Percentiles rank a stretch among this genome's conserved stretches.
phyloP scores from a whole-genome alignment of 2,888 invertebrate species.

The Ypsolopha scabrella region DNA sequence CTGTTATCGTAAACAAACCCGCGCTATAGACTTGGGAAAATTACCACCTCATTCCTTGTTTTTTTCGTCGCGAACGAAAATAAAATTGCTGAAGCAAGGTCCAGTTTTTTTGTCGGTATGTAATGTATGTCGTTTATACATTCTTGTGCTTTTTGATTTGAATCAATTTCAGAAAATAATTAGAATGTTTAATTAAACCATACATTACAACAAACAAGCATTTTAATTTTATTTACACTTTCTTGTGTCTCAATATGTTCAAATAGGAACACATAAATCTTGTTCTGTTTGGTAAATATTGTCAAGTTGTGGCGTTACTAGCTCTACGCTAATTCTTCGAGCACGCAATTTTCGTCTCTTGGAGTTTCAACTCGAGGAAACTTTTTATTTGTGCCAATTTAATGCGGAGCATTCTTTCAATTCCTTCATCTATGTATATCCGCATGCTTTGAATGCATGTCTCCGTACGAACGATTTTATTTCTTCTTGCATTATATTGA shows the following conservation, averaged over 20 bases:
- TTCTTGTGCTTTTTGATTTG: constrained; percentile 3
- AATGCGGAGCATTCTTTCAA: constrained; percentile 12
- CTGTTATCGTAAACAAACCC: constrained; percentile 12
- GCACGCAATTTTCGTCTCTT: constrained; percentile 7
- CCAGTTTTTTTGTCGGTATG: background rate
- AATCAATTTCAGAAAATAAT: too few relatives aligned
- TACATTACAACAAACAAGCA: too few relatives aligned
- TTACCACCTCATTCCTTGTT: too few relatives aligned
- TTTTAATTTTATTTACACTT: too few relatives aligned
- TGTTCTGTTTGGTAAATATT: background rate
- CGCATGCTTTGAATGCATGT: constrained; percentile 17
- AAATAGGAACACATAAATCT: too few relatives aligned
- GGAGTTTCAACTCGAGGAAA: constrained; percentile 10
- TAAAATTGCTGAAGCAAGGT: background rate
- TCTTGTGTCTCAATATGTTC: too few relatives aligned
- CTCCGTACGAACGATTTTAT: background rate
- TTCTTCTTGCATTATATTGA: too few relatives aligned
- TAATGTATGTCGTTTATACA: background rate
- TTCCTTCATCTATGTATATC: constrained; percentile 17
- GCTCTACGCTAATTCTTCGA: constrained; percentile 16
- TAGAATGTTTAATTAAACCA: too few relatives aligned
- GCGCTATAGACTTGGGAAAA: too few relatives aligned
- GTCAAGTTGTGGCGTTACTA: constrained; percentile 8
- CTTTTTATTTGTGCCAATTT: constrained; percentile 25
- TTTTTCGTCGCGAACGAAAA: too few relatives aligned